A percentile compares a stretch with the other conserved stretches of the same genome.
phyloP scores from a whole-genome alignment of 1,140 invertebrate genomes.

The Eumeta japonica region DNA sequence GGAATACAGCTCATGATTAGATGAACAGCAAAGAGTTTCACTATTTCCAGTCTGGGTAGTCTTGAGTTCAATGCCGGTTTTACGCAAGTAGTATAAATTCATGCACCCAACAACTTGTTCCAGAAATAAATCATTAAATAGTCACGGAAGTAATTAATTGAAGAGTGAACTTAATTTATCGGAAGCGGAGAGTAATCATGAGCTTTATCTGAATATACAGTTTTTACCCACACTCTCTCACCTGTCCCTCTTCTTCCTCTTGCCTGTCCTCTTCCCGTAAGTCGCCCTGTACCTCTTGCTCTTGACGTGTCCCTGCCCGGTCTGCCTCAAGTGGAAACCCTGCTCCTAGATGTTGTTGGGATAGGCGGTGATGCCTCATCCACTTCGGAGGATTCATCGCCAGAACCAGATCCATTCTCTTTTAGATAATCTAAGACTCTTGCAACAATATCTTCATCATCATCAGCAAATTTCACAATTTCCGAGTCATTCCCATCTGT shows the following conservation, averaged over 20 bases:
- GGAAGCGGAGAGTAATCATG: slow-evolving; percentile 5
- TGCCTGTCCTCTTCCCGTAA: slow-evolving; percentile 2
- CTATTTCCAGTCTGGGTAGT: slow-evolving; percentile 6
- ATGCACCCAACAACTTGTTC: slow-evolving; percentile 4
- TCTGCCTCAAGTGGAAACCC: too few species aligned
- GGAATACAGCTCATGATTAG: slow-evolving; percentile 15
- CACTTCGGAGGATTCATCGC: slow-evolving; percentile 1
- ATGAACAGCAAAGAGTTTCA: slow-evolving; percentile 8
- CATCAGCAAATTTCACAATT: slow-evolving; percentile 3
- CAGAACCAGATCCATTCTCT: not conserved
- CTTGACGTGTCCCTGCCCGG: not conserved
- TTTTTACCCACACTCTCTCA: too few species aligned
- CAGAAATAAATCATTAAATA: slow-evolving; percentile 11
- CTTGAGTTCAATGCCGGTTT: slow-evolving; percentile 8
- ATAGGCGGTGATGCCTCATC: not conserved
- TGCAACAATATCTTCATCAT: slow-evolving; percentile 1
- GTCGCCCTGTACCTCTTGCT: not conserved
- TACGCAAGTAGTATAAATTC: slow-evolving; percentile 8
- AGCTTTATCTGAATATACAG: slow-evolving; percentile 3
- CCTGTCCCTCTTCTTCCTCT: too few species aligned
- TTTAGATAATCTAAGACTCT: not conserved
- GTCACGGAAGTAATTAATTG: slow-evolving; percentile 7
- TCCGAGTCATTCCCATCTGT: slow-evolving; percentile 2
- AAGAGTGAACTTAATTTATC: too few species aligned
- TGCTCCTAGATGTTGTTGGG: too few species aligned